phyloP scores from a whole-genome alignment of 2,797 vertebrate species.

The Sarcophilus harrisii region DNA sequence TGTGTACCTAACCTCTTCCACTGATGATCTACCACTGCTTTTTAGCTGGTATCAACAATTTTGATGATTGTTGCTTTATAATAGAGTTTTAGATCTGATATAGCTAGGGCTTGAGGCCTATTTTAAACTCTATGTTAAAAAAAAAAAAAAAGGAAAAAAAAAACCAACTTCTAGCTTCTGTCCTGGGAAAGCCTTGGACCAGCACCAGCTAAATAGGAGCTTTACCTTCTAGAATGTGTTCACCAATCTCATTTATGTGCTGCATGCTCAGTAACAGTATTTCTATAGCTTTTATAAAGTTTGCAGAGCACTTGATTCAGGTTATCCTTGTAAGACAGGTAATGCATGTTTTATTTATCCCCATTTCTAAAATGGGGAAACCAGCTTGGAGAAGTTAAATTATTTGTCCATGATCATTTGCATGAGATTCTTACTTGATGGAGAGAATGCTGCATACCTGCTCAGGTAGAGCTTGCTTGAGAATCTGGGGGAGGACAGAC shows the following conservation, averaged over 20 bases:
- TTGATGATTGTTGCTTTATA: too few relatives aligned
- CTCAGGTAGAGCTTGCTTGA: background rate
- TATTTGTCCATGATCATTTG: background rate
- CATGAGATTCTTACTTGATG: background rate
- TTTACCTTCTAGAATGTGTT: background rate
- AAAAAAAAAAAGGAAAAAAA: background rate
- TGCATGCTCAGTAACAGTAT: background rate
- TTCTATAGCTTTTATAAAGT: background rate
- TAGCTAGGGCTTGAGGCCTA: too few relatives aligned
- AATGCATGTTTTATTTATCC: background rate
- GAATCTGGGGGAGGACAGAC: background rate
- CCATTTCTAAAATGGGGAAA: background rate
- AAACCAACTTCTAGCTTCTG: background rate
- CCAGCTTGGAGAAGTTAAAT: background rate
- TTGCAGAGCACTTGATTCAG: background rate
- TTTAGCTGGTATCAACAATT: too few relatives aligned
- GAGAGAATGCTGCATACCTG: background rate
- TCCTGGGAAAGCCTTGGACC: background rate
- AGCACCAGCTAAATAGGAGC: background rate
- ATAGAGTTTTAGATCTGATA: too few relatives aligned
- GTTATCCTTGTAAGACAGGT: background rate
- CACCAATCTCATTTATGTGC: background rate
- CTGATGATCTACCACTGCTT: too few relatives aligned
- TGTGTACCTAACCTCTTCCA: too few relatives aligned
- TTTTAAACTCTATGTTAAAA: background rate